Evolutionary conservation across 2,113 vertebrate genomes (phyloP), one percentile per base, ranked within the genome.

Genomic region (Leptobrachium leishanense): DNA sequence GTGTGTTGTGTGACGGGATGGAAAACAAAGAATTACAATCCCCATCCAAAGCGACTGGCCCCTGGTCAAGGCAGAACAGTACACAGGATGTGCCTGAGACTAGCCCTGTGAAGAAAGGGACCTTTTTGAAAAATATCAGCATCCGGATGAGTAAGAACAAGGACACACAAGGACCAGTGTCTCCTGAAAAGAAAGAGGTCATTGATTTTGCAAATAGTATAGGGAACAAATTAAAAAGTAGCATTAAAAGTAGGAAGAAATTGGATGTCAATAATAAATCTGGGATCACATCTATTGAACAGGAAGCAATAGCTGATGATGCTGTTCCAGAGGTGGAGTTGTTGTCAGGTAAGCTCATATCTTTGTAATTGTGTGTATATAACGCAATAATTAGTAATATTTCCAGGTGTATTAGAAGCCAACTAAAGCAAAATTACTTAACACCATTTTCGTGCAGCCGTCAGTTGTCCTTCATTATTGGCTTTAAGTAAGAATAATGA

Each of bases 291-390:
- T 10, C 43, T 62, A 8, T 0, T 40, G 4, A 2, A 10, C 50
- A 68, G 20, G 68, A 77, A 64, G 1, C 13, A 43, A 15, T n/a
- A 8, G 11, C 1, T n/a, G 1, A 9, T 3, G 41, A 43, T 46
- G 4, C 68, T 5, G 4, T 2, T 20, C 65, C 40, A 31, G 69
- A 55, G 20, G n/a, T 3, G 11, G 6, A 68, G 41, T 12, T 73
- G 8, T 42, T 80, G n/a, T 80, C 77, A 59, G 77, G 77, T 80
- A 73, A 80, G 77, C 43, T 20, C 9, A 31, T 5, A 50, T 50
- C 46, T 5, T 5, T 8, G 4, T 50, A 50, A 5, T 50, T 50
- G 46, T 5, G 46, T 50, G 46, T 5, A 50, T 31, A 31, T 31
- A 31, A 31, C 20, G 20, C 20, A 31, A 31, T 31, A 31, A 31